These are phyloP conservation scores for Microctenopoma stevenorrisi DNA, from an alignment of 2,797 vertebrate species.

Conservation along the genomic window DNA sequence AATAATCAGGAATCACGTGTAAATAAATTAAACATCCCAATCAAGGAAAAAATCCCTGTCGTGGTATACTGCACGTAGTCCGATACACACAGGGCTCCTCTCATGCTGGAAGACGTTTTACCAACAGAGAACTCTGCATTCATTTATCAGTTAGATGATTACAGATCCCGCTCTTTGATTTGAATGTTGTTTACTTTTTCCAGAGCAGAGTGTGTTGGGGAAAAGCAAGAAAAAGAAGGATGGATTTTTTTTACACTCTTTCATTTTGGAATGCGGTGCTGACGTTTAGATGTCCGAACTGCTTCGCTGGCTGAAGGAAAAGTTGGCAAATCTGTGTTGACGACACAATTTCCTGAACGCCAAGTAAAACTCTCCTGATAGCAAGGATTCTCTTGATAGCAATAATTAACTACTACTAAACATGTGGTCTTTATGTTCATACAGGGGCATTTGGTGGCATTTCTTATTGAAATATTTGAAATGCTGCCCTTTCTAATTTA, in stretches of 20 bases:
- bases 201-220: conserved; percentile 26
- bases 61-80: neutral
- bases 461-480: conserved; percentile 26
- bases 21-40: neutral
- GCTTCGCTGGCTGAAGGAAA: conserved; percentile 30
- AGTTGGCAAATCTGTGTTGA: conserved; percentile 50
- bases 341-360: conserved; percentile 43
- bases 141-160: conserved; percentile 65
- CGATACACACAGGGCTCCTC: conserved; percentile 16
- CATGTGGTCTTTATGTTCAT: conserved; percentile 25
- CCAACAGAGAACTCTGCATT: conserved; percentile 53
- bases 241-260: conserved; percentile 41
- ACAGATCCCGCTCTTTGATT: conserved; percentile 50
- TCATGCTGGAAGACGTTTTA: conserved; percentile 49
- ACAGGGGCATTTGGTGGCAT: conserved; percentile 3
- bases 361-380: conserved; percentile 45
- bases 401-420: conserved; percentile 50
- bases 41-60: neutral
- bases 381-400: conserved; percentile 49
- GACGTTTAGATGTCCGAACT: conserved; percentile 29
- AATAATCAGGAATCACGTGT: neutral
- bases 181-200: conserved; percentile 41
- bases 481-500: neutral
- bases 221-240: conserved; percentile 26
- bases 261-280: conserved; percentile 46